Evolutionary conservation across 2,888 invertebrate genomes (phyloP).

Genomic region (Synergus japonicus): DNA sequence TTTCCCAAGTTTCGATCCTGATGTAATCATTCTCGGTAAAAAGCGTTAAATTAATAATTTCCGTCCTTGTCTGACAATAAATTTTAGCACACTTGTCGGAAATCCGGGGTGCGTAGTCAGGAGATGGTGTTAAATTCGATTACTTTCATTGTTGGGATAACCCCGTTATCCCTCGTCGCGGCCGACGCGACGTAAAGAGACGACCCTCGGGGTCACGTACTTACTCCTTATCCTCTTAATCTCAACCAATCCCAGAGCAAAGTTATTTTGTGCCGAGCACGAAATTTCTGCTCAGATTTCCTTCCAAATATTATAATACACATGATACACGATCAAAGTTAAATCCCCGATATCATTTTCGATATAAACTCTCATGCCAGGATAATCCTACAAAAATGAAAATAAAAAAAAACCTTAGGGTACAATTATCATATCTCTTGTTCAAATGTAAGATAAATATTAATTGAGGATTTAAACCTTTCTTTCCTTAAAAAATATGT

Average conservation of each 20-base stretch:
- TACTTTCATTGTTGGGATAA: constrained; percentile 75
- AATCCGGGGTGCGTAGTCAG: constrained; percentile 63
- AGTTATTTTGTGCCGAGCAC: constrained; percentile 47
- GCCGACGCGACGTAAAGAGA: constrained; percentile 65
- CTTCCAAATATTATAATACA: not conserved
- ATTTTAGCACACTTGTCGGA: constrained; percentile 63
- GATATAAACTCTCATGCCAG: not conserved
- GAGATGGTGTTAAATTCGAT: constrained; percentile 74
- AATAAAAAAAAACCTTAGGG: not conserved
- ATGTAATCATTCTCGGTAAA: not conserved
- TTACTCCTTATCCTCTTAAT: constrained; percentile 70
- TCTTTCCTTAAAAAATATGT: too few relatives aligned
- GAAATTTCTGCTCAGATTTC: constrained; percentile 33
- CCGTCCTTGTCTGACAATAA: constrained; percentile 51
- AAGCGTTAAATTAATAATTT: constrained; percentile 3
- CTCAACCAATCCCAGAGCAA: constrained; percentile 62
- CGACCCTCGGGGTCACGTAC: constrained; percentile 68
- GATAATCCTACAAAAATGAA: not conserved
- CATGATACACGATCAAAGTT: constrained; percentile 31
- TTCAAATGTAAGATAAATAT: too few relatives aligned
- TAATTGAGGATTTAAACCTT: too few relatives aligned
- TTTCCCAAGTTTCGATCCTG: constrained; percentile 43
- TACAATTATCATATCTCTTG: not conserved
- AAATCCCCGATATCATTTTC: constrained; percentile 16
- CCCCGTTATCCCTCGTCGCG: constrained; percentile 68